Evolutionary conservation across 2,888 invertebrate genomes (phyloP).

Genomic region (Chrysina gloriosa): DNA sequence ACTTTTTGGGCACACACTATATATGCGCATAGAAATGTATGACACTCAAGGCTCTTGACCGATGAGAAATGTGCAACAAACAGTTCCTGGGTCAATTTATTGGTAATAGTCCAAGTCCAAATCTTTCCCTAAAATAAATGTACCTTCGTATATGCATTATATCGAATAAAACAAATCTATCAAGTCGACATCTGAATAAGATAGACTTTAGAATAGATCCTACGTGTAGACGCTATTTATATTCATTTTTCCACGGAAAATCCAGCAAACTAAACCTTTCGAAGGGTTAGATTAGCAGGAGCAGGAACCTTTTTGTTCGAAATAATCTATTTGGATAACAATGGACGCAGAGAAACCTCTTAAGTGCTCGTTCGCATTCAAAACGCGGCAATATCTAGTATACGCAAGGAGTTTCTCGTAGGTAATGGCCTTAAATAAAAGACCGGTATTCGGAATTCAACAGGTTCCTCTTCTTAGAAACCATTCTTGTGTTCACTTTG

Average conservation of each 20-base stretch:
- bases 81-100: no score
- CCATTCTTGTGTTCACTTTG: neutral
- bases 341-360: neutral
- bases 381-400: neutral
- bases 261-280: neutral
- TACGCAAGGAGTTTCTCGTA: neutral
- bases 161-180: no score
- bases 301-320: neutral
- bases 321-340: constrained; percentile 1
- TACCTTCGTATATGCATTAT: no score
- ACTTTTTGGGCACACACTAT: no score
- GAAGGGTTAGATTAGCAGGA: neutral
- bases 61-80: no score
- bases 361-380: neutral
- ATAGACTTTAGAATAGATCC: no score
- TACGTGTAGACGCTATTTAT: no score
- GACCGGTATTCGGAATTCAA: neutral
- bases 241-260: neutral
- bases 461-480: neutral
- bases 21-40: no score
- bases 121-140: no score
- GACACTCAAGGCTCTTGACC: no score
- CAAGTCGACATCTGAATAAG: no score
- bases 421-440: neutral
- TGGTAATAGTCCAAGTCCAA: no score